These are phyloP conservation scores for Harpagoxenus sublaevis DNA, from an alignment of 2,888 invertebrate species.

Conservation along the genomic window DNA sequence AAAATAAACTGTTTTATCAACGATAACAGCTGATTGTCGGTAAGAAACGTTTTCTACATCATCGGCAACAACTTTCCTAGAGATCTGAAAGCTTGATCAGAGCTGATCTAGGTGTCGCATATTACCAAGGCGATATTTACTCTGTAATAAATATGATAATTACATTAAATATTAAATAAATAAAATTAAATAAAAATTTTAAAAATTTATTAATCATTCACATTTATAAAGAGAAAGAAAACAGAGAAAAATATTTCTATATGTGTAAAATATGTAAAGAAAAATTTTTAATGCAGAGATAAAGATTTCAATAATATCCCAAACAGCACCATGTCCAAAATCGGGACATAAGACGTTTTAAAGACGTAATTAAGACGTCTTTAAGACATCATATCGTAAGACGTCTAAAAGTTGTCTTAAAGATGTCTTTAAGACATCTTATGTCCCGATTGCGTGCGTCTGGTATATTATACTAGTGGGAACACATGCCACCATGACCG, in stretches of 20 bases:
- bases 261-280: background rate
- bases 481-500: no score
- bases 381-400: no score
- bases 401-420: no score
- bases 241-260: background rate
- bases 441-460: no score
- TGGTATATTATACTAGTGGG: no score
- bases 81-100: constrained; percentile 48
- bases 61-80: constrained; percentile 62
- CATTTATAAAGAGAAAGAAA: background rate
- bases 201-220: background rate
- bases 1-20: constrained; percentile 56
- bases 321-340: no score
- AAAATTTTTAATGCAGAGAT: background rate
- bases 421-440: no score
- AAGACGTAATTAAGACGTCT: no score
- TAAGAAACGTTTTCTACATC: constrained; percentile 61
- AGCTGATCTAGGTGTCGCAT: constrained; percentile 67
- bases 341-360: no score
- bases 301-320: background rate
- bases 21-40: constrained; percentile 54
- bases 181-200: background rate
- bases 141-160: background rate
- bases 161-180: constrained; percentile 3
- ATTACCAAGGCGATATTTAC: constrained; percentile 42